Conservation (phyloP, 30 jellyfish, hydroid and myxozoan species). For the Chrysaora quinquecirrha region DNA sequence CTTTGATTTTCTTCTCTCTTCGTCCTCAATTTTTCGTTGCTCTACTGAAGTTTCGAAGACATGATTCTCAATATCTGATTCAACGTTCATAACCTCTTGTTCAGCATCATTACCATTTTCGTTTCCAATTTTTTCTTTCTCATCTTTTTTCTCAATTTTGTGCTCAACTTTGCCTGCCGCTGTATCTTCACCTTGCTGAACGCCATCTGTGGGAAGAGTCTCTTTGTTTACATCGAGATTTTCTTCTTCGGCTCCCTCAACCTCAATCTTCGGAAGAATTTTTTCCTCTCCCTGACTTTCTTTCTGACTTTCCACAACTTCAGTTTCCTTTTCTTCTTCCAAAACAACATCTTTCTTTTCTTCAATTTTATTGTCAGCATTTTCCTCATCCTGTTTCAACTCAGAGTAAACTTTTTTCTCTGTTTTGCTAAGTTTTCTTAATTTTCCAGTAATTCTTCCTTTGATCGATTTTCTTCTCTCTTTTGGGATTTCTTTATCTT, state of each 20-base stretch:
- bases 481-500: background rate
- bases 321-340: background rate
- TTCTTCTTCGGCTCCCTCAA: background rate
- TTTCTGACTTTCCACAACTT: background rate
- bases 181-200: background rate
- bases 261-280: background rate
- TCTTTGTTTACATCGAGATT: background rate
- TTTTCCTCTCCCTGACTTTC: background rate
- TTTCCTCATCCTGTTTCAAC: background rate
- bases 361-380: background rate
- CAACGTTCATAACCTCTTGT: background rate
- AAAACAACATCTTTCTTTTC: background rate
- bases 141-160: background rate
- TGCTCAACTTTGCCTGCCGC: background rate
- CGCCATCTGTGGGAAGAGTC: background rate
- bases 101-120: background rate
- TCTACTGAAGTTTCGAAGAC: constrained; percentile 19
- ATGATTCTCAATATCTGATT: background rate
- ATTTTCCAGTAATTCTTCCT: constrained; percentile 38
- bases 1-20: constrained; percentile 43
- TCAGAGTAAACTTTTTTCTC: constrained; percentile 24
- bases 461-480: constrained; percentile 28
- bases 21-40: constrained; percentile 27
- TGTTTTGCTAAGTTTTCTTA: constrained; percentile 34
- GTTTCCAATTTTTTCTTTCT: background rate